Base-by-base conservation (phyloP, 2,113 vertebrate genomes). In the Hemibagrus wyckioides region DNA sequence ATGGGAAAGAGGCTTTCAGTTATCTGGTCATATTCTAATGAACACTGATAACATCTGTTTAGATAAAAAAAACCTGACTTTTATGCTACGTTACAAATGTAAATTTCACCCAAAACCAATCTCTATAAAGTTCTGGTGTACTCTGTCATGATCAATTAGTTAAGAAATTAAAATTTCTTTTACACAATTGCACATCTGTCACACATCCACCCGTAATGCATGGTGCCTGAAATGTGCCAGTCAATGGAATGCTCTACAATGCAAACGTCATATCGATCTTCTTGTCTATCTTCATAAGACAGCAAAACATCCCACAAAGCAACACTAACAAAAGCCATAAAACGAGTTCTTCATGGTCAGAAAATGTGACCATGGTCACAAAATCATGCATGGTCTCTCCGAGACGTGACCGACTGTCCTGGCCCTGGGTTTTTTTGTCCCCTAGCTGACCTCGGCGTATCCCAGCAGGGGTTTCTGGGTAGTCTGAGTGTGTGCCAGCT, bases 401-500 rank as follows among this genome's bases (percentile, higher is more conserved):
- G 23, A 15, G 44, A 21, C 30, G 59, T 79, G 76, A 89, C 8
- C 48, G 84, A 76, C 84, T 50, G 73, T 25, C 54, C 25, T 57
- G 44, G 69, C 85, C 52, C 54, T 69, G 56, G 54, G 17, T 80
- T 59, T 61, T 65, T 75, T n/a, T 80, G 41, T 65, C 81, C 71
- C 15, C 30, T n/a, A 83, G 59, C 56, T 59, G 63, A 71, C 76
- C 88, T 56, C 21, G 19, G 7, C n/a, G 48, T 65, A 73, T 56
- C 41, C 48, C 44, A 76, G 81, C 69, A 54, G 63, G 76, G 54
- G 76, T 80, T n/a, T 28, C n/a, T 84, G 75, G 82, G 65, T 48
- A 79, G 54, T 7, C 52, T 23, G 71, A 71, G 75, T 71, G 61
- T 39, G 6, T 86, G 88, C 65, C 88, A 89, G 61, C 59, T 44